Evolutionary conservation across 2,113 vertebrate genomes (phyloP).

Genomic region (Pipa parva): DNA sequence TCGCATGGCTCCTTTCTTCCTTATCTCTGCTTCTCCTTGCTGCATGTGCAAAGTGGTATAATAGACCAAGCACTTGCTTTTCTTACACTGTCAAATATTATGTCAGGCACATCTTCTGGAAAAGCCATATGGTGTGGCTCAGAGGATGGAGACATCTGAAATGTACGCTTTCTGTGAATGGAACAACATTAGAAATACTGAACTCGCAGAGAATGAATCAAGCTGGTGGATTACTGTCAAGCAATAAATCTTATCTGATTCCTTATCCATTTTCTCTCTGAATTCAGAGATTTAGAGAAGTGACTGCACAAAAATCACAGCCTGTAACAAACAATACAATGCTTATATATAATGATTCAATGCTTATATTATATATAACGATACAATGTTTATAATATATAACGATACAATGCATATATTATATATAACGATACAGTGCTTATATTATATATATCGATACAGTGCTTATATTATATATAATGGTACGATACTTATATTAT

Average conservation of each 20-base stretch:
- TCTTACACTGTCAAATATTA: constrained; percentile 8
- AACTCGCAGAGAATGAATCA: not conserved
- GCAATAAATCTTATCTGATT: not conserved
- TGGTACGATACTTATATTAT: too few species aligned
- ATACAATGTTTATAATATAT: too few species aligned
- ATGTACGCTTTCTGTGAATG: not conserved
- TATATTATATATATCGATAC: too few species aligned
- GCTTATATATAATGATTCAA: too few species aligned
- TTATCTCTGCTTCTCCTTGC: constrained; percentile 18
- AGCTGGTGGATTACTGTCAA: not conserved
- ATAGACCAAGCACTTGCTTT: constrained; percentile 1
- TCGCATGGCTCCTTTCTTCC: constrained; percentile 4
- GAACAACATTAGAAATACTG: not conserved
- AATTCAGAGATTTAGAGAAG: too few species aligned
- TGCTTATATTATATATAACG: too few species aligned
- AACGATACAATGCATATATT: too few species aligned
- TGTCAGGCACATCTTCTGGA: constrained; percentile 15
- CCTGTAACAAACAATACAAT: too few species aligned
- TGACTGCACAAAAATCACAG: not conserved
- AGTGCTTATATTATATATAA: too few species aligned
- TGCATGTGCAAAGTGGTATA: constrained; percentile 12
- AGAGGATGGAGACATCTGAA: constrained; percentile 11
- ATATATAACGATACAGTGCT: too few species aligned
- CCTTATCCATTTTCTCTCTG: not conserved
- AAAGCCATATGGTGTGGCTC: not conserved